phyloP scores from a whole-genome alignment of 2,797 vertebrate genomes.

The Myotis myotis region DNA sequence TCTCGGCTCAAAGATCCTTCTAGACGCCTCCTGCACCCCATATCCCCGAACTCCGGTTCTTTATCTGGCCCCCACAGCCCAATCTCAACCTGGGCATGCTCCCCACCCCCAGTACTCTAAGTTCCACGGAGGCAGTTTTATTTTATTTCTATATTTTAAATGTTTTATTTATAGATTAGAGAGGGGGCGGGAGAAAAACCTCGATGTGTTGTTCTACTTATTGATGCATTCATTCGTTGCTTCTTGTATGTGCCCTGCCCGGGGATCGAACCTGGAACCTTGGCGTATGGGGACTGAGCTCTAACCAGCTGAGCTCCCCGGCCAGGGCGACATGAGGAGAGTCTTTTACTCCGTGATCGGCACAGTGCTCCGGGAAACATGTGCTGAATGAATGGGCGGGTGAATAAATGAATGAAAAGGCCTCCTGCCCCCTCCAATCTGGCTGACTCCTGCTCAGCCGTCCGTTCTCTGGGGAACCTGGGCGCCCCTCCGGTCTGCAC shows the following conservation, averaged over 20 bases:
- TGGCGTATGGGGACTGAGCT: background rate
- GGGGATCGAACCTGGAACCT: background rate
- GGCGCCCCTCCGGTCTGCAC: background rate
- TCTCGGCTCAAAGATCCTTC: background rate
- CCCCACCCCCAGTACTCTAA: background rate
- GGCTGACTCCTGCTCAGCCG: background rate
- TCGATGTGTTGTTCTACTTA: background rate
- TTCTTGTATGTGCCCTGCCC: background rate
- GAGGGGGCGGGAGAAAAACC: background rate
- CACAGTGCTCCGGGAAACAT: background rate
- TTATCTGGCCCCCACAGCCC: background rate
- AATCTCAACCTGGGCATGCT: background rate
- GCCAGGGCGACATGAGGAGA: background rate
- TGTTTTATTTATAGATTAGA: background rate
- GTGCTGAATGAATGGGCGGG: background rate
- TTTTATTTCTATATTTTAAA: background rate
- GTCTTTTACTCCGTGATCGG: background rate
- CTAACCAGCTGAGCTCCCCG: background rate
- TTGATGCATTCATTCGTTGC: background rate
- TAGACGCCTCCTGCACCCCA: background rate
- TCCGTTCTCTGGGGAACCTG: background rate
- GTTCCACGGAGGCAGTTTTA: background rate
- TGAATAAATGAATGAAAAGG: background rate
- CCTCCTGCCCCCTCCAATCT: background rate
- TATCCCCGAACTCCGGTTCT: background rate